phyloP scores from a whole-genome alignment of 1,140 invertebrate species.

The Drosophila miranda region DNA sequence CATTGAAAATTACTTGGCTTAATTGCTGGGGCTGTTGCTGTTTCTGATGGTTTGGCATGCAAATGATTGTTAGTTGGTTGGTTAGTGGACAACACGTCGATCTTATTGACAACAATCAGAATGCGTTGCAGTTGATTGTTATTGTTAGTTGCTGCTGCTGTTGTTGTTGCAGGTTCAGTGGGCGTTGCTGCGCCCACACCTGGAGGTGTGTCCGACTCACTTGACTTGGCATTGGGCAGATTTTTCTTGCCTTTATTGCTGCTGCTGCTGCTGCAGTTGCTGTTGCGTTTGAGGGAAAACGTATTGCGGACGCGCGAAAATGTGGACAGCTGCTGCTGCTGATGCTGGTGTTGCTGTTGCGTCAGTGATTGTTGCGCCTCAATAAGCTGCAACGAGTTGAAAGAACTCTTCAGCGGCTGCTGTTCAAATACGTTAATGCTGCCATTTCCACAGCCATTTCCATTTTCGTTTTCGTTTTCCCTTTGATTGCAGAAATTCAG shows the following conservation, averaged over 20 bases:
- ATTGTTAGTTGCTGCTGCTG: slow-evolving; percentile 22
- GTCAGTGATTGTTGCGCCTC: slow-evolving; percentile 56
- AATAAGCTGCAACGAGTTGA: slow-evolving; percentile 67
- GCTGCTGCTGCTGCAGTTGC: slow-evolving; percentile 34
- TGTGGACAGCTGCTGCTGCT: slow-evolving; percentile 68
- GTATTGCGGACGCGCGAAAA: slow-evolving; percentile 80
- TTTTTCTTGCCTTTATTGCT: slow-evolving; percentile 37
- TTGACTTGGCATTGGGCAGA: slow-evolving; percentile 59
- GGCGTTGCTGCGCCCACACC: slow-evolving; percentile 24
- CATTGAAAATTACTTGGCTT: slow-evolving; percentile 61
- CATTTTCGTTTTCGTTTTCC: slow-evolving; percentile 58
- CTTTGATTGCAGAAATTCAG: slow-evolving; percentile 39
- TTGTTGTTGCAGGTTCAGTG: slow-evolving; percentile 31
- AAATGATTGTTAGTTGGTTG: slow-evolving; percentile 56
- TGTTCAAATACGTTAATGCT: slow-evolving; percentile 68
- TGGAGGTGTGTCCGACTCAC: slow-evolving; percentile 58
- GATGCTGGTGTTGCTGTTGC: slow-evolving; percentile 26
- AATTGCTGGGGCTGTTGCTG: slow-evolving; percentile 30
- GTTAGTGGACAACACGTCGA: slow-evolving; percentile 57
- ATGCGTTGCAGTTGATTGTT: slow-evolving; percentile 58
- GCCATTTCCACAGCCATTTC: slow-evolving; percentile 26
- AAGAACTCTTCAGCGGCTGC: slow-evolving; percentile 68
- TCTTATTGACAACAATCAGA: slow-evolving; percentile 71
- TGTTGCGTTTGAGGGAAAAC: slow-evolving; percentile 62
- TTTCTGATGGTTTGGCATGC: slow-evolving; percentile 53